Conservation (phyloP, 2,113 vertebrate species). For the Channa argus region DNA sequence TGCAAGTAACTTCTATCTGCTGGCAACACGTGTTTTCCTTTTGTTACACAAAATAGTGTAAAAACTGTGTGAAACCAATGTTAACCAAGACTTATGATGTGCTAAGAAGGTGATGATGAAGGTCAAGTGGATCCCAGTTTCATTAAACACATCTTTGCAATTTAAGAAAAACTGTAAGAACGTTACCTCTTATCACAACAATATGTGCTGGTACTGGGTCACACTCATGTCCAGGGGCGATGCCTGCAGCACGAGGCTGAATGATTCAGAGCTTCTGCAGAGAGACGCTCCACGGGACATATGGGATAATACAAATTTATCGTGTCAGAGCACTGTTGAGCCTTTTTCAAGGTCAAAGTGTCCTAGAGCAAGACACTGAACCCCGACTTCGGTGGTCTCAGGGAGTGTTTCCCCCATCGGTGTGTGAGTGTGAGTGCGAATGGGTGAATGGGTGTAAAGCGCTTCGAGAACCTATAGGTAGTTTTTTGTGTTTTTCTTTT, state of each 20-base stretch:
- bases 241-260: slow-evolving; percentile 30
- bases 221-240: slow-evolving; percentile 2
- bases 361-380: too few relatives aligned
- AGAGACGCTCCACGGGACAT: not conserved
- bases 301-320: not conserved
- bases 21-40: too few relatives aligned
- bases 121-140: too few relatives aligned
- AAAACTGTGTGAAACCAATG: too few relatives aligned
- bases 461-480: too few relatives aligned
- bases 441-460: too few relatives aligned
- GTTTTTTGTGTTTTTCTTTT: not conserved
- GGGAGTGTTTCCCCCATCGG: not conserved
- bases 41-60: too few relatives aligned
- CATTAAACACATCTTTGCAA: too few relatives aligned
- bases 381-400: not conserved
- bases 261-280: slow-evolving; percentile 5
- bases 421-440: too few relatives aligned
- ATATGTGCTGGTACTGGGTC: slow-evolving; percentile 30
- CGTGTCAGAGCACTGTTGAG: not conserved
- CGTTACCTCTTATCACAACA: slow-evolving; percentile 21
- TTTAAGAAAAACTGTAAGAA: not conserved
- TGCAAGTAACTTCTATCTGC: too few relatives aligned
- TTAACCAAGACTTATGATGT: too few relatives aligned
- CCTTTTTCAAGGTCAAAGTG: not conserved
- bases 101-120: too few relatives aligned